Percentiles rank a stretch among this genome's conserved stretches.
These are phyloP conservation scores for Leucophenga montana DNA, from an alignment of 2,888 invertebrate species.

Conservation along the genomic window DNA sequence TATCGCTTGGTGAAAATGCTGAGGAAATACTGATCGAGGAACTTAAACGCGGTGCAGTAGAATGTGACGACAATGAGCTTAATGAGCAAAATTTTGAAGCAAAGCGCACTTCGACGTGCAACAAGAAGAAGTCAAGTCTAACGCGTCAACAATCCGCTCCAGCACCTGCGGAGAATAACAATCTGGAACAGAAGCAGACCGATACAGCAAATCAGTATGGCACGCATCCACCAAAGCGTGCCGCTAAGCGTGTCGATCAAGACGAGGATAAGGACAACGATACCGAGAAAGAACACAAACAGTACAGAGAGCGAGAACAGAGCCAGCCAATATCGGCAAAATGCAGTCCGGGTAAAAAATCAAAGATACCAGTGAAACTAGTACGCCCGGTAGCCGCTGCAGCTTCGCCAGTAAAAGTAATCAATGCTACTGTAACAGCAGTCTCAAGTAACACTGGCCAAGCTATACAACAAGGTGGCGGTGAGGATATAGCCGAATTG, in stretches of 20 bases:
- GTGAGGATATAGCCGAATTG: slow-evolving; percentile 72
- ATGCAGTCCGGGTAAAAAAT: slow-evolving; percentile 72
- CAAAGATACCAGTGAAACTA: slow-evolving; percentile 71
- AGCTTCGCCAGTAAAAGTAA: slow-evolving; percentile 74
- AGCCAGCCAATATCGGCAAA: slow-evolving; percentile 55
- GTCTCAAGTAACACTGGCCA: slow-evolving; percentile 51
- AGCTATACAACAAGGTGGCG: slow-evolving; percentile 71
- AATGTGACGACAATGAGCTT: slow-evolving; percentile 60
- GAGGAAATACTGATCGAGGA: slow-evolving; percentile 72
- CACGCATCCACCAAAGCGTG: slow-evolving; percentile 71
- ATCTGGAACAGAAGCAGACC: neutral
- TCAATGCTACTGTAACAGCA: slow-evolving; percentile 33
- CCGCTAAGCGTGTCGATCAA: slow-evolving; percentile 49
- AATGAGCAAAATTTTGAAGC: slow-evolving; percentile 56
- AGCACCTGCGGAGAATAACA: slow-evolving; percentile 57
- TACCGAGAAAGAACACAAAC: slow-evolving; percentile 50
- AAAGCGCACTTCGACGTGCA: slow-evolving; percentile 62
- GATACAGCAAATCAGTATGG: slow-evolving; percentile 53
- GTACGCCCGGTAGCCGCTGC: slow-evolving; percentile 59
- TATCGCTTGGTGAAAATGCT: slow-evolving; percentile 68
- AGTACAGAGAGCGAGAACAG: slow-evolving; percentile 47
- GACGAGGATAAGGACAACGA: slow-evolving; percentile 62
- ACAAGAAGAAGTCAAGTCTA: slow-evolving; percentile 52
- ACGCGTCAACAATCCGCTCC: slow-evolving; percentile 72
- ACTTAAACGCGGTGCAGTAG: slow-evolving; percentile 63